Evolutionary conservation across 2,113 vertebrate species (phyloP).

Genomic region (Neodontobutis hainanensis): DNA sequence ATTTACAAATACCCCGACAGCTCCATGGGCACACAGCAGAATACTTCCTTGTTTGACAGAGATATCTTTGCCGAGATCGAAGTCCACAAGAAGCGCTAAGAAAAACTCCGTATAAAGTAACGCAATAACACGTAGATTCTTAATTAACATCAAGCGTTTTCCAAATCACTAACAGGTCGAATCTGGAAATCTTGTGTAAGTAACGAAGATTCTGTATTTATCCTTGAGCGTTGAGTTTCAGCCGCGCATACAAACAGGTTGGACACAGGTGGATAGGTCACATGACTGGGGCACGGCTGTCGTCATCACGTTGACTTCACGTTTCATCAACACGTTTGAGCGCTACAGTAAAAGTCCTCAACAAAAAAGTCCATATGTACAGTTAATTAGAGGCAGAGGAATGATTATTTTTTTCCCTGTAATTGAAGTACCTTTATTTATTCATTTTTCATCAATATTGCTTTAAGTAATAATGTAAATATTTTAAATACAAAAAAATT

Average conservation of each 20-base stretch:
- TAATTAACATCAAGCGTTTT: background rate
- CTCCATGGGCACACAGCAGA: background rate
- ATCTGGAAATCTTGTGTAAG: background rate
- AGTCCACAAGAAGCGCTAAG: conserved; percentile 43
- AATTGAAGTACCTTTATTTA: no score
- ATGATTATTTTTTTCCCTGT: no score
- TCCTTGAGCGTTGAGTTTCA: background rate
- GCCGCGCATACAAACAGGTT: conserved; percentile 64
- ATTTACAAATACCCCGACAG: conserved; percentile 27
- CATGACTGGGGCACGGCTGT: conserved; percentile 39
- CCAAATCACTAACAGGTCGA: background rate
- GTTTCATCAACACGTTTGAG: background rate
- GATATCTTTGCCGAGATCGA: conserved; percentile 50
- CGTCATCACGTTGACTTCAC: conserved; percentile 51
- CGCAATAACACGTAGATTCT: background rate
- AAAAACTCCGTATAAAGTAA: background rate
- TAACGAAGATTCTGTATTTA: background rate
- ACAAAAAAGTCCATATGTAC: no score
- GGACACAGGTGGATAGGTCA: conserved; percentile 62
- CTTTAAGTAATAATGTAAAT: no score
- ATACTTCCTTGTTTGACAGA: conserved; percentile 72
- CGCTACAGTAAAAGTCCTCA: no score
- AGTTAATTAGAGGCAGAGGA: no score
- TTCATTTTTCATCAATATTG: no score
- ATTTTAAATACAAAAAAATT: no score